phyloP scores from a whole-genome alignment of 2,888 invertebrate genomes.

The Pseudococcus longispinus region DNA sequence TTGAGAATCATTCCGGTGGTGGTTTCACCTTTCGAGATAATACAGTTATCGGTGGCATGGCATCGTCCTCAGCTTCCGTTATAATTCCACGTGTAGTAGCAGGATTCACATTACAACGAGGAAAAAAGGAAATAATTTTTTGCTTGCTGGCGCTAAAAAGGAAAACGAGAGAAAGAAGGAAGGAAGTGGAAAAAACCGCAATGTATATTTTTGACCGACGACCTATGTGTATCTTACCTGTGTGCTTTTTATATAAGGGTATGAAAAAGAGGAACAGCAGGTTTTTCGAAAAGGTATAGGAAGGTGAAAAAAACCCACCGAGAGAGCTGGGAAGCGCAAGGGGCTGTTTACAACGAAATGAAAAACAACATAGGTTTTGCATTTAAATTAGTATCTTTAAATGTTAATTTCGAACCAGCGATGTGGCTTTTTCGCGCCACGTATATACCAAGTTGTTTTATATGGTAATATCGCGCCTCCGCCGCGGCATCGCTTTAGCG shows the following conservation, averaged over 20 bases:
- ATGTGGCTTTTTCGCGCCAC: neutral
- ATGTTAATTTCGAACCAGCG: conserved; percentile 15
- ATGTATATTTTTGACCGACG: neutral
- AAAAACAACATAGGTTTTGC: conserved; percentile 34
- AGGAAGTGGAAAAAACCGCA: neutral
- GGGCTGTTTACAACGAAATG: neutral
- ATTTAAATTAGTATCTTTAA: conserved; percentile 39
- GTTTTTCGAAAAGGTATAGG: no score
- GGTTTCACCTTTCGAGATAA: neutral
- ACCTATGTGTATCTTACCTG: neutral
- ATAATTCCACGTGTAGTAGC: neutral
- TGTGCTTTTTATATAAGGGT: neutral
- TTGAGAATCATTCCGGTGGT: neutral
- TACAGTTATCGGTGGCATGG: neutral
- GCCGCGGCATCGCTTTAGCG: neutral
- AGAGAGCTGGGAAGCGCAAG: neutral
- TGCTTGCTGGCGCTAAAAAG: neutral
- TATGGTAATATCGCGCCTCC: conserved; percentile 6
- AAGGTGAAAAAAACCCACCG: neutral
- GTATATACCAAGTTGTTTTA: neutral
- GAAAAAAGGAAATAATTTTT: conserved; percentile 1
- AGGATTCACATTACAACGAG: neutral
- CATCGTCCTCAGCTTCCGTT: neutral
- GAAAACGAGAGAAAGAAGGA: neutral
- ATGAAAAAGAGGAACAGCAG: neutral